Percentiles rank a stretch among this genome's conserved stretches.
Conservation (phyloP, 1,140 invertebrate species). For the Drosophila murphyi region DNA sequence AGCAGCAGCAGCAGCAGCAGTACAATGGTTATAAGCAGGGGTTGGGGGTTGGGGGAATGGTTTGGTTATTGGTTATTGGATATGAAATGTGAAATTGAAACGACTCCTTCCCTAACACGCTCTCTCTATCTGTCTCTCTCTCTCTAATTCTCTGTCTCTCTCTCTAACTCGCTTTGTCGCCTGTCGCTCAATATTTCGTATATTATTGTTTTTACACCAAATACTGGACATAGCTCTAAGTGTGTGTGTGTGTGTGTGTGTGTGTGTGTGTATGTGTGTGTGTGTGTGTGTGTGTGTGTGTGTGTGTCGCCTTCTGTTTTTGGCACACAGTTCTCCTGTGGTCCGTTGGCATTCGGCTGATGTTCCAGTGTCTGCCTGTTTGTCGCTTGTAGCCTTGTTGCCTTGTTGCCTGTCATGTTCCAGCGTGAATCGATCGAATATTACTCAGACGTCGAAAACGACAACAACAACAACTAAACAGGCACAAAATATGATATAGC, state of each 20-base stretch:
- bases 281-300: slow-evolving; percentile 4
- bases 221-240: background rate
- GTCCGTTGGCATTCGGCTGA: slow-evolving; percentile 14
- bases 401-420: slow-evolving; percentile 16
- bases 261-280: slow-evolving; percentile 6
- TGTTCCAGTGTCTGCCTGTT: background rate
- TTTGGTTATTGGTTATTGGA: slow-evolving; percentile 1
- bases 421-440: slow-evolving; percentile 31
- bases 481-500: background rate
- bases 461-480: background rate
- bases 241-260: background rate
- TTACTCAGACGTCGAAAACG: slow-evolving; percentile 24
- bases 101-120: background rate
- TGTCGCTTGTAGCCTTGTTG: background rate
- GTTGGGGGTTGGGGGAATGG: background rate
- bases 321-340: slow-evolving; percentile 30
- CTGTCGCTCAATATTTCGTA: slow-evolving; percentile 32
- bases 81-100: slow-evolving; percentile 16
- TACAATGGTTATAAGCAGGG: background rate
- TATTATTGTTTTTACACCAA: slow-evolving; percentile 57
- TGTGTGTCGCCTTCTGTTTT: slow-evolving; percentile 32
- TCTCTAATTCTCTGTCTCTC: background rate
- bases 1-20: slow-evolving; percentile 12
- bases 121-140: background rate
- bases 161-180: background rate